Conservation (phyloP, 1,140 invertebrate genomes). For the Phenacoccus solenopsis region DNA sequence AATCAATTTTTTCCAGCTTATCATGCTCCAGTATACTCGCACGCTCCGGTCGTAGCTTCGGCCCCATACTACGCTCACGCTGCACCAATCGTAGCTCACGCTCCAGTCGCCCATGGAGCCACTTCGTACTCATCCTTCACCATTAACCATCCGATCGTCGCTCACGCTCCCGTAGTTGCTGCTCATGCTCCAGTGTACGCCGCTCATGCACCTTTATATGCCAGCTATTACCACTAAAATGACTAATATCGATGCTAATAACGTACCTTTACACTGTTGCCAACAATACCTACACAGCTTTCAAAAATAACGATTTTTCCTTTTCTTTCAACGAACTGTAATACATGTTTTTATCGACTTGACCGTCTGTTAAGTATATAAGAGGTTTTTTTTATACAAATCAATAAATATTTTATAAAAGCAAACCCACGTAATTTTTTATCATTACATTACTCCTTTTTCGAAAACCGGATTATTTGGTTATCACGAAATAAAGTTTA, state of each 20-base stretch:
- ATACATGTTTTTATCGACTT: too few relatives aligned
- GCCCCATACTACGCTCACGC: background rate
- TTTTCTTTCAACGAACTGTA: too few relatives aligned
- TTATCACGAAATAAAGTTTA: too few relatives aligned
- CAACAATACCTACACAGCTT: background rate
- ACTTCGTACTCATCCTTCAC: slow-evolving; percentile 7
- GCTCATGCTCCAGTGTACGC: slow-evolving; percentile 8
- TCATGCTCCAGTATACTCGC: background rate
- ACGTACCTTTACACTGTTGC: too few relatives aligned
- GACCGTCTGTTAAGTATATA: too few relatives aligned
- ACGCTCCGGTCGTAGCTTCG: background rate
- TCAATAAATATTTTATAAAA: background rate
- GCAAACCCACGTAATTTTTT: too few relatives aligned
- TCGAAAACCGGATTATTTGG: too few relatives aligned
- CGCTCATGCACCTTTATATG: background rate
- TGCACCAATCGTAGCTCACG: background rate
- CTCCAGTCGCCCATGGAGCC: background rate
- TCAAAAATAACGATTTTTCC: too few relatives aligned
- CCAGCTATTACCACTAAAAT: slow-evolving; percentile 7
- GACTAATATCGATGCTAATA: too few relatives aligned
- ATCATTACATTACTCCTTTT: too few relatives aligned
- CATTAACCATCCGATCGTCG: background rate
- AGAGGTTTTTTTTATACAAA: background rate
- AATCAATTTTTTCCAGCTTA: background rate
- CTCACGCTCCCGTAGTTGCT: background rate